These are phyloP conservation scores for Cephus sareptanus DNA, from an alignment of 2,888 invertebrate species.

Conservation along the genomic window DNA sequence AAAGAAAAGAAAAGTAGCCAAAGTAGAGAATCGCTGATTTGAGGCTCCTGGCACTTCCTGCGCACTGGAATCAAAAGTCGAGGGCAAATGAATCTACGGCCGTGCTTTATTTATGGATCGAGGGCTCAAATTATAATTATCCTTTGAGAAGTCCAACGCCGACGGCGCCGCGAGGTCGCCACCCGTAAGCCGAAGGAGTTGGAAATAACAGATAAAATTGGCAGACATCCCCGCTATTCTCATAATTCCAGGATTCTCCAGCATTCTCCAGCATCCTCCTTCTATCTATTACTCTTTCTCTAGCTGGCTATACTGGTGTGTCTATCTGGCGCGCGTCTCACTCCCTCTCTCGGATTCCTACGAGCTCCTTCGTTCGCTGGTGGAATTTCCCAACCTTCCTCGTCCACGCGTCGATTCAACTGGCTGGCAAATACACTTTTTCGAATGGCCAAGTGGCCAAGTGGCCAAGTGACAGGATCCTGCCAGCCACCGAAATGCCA, in stretches of 20 bases:
- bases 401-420: no score
- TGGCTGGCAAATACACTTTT: no score
- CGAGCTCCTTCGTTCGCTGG: no score
- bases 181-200: slow-evolving; percentile 11
- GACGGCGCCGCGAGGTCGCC: slow-evolving; percentile 16
- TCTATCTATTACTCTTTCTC: neutral
- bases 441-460: no score
- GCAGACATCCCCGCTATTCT: slow-evolving; percentile 11
- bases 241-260: neutral
- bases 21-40: no score
- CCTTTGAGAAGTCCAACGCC: slow-evolving; percentile 5
- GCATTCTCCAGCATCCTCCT: neutral
- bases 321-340: no score
- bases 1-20: no score
- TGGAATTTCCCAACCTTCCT: no score
- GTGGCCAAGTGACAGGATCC: no score
- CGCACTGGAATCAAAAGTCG: neutral
- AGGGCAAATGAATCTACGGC: neutral
- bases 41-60: no score
- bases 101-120: neutral
- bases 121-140: slow-evolving; percentile 1
- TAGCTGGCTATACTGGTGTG: neutral
- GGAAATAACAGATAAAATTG: slow-evolving; percentile 21
- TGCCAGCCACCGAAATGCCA: no score
- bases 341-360: no score